Conservation (phyloP, 1,140 invertebrate genomes). For the Zaprionus vittiger region DNA sequence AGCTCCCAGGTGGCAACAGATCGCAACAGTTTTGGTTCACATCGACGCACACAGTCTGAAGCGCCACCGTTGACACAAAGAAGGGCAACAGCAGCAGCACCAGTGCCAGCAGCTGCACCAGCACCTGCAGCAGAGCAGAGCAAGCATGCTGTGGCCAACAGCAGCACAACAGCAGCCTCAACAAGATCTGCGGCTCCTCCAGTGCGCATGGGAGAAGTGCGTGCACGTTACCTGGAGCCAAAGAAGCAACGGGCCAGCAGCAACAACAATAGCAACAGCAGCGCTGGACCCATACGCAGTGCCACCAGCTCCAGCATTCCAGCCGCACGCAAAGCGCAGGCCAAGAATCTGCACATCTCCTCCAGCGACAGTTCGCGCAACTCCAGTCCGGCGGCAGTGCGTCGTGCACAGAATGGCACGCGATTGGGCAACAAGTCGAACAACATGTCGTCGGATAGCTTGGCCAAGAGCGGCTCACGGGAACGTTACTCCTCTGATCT, state of each 20-base stretch:
- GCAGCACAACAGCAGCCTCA: slow-evolving; percentile 23
- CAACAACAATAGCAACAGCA: slow-evolving; percentile 54
- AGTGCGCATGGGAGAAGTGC: slow-evolving; percentile 83
- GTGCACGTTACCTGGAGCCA: slow-evolving; percentile 86
- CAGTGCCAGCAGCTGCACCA: background rate
- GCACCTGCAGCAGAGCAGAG: slow-evolving; percentile 2
- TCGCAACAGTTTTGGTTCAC: slow-evolving; percentile 63
- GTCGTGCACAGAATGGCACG: slow-evolving; percentile 82
- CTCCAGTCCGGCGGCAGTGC: slow-evolving; percentile 87
- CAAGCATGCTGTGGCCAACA: slow-evolving; percentile 15
- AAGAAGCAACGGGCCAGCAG: slow-evolving; percentile 73
- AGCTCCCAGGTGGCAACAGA: slow-evolving; percentile 65
- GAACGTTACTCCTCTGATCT: slow-evolving; percentile 84
- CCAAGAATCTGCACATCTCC: slow-evolving; percentile 78
- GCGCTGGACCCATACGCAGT: slow-evolving; percentile 84
- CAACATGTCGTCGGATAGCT: slow-evolving; percentile 85
- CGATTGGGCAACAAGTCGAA: slow-evolving; percentile 84
- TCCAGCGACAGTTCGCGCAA: slow-evolving; percentile 86
- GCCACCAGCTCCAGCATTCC: slow-evolving; percentile 86
- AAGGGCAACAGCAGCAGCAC: slow-evolving; percentile 13
- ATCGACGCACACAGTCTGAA: slow-evolving; percentile 76
- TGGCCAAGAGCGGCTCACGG: slow-evolving; percentile 70
- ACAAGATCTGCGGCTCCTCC: slow-evolving; percentile 37
- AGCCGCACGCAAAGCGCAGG: slow-evolving; percentile 56
- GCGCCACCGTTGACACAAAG: slow-evolving; percentile 62